Conservation (phyloP, 53 echinoderm and acorn worm genomes). For the Echinometra lucunter region DNA sequence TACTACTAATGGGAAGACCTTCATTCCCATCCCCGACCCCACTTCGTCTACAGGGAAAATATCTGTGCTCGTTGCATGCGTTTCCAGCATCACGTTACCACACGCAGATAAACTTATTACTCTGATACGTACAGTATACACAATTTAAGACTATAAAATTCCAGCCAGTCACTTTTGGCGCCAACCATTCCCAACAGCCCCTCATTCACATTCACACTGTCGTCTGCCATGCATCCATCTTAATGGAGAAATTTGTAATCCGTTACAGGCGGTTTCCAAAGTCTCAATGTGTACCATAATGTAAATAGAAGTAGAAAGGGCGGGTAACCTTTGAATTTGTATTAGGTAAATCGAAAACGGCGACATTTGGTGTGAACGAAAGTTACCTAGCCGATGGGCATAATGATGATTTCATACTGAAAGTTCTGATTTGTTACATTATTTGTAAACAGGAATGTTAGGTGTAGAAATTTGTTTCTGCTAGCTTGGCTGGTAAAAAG, state of each 20-base stretch:
- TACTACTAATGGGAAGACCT: no score
- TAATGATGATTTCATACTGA: no score
- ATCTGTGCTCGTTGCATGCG: no score
- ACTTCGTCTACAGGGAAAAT: no score
- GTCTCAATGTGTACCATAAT: not conserved
- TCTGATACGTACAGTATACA: not conserved
- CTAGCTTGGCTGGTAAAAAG: no score
- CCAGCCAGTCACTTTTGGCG: constrained; percentile 24
- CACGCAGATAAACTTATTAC: not conserved
- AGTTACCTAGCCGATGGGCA: no score
- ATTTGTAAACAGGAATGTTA: no score
- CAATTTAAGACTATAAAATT: not conserved
- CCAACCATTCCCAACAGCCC: not conserved
- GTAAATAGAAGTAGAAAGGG: not conserved
- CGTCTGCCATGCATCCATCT: constrained; percentile 20
- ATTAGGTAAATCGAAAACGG: not conserved
- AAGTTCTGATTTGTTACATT: no score
- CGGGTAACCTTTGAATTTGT: not conserved
- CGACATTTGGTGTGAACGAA: not conserved
- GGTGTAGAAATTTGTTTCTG: no score
- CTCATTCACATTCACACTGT: not conserved
- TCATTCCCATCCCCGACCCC: no score
- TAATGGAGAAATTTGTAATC: constrained; percentile 28
- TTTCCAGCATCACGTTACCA: not conserved
- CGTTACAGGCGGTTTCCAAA: not conserved